phyloP scores from a whole-genome alignment of 2,113 vertebrate genomes.

The Ivindomyrus marchei region DNA sequence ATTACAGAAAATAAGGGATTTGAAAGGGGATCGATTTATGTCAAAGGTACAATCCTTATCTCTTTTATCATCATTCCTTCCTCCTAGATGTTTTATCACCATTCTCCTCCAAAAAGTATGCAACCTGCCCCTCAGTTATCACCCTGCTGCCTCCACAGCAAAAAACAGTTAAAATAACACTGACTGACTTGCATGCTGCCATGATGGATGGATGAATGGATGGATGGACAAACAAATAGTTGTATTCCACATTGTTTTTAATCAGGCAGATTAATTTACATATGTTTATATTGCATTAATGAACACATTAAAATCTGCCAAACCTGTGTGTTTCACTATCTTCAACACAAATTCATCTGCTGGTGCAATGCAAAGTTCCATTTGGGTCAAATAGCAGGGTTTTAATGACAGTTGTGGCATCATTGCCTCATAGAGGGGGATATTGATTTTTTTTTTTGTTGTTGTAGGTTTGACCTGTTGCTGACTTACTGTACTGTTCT shows the following conservation, averaged over 20 bases:
- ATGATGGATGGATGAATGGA: neutral
- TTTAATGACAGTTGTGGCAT: neutral
- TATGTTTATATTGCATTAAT: neutral
- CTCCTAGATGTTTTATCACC: neutral
- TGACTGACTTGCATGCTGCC: neutral
- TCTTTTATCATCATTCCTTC: neutral
- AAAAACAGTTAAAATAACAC: neutral
- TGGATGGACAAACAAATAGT: neutral
- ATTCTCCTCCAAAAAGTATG: neutral
- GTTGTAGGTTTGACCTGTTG: neutral
- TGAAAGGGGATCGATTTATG: neutral
- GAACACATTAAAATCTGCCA: neutral
- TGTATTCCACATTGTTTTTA: neutral
- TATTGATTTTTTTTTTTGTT: neutral
- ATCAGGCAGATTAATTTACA: neutral
- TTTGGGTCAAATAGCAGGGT: neutral
- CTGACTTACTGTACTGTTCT: neutral
- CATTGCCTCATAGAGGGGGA: neutral
- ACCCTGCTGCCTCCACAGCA: neutral
- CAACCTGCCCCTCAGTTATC: neutral
- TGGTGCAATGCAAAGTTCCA: neutral
- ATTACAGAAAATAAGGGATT: conserved; percentile 6
- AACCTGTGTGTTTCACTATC: neutral
- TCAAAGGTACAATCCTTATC: neutral
- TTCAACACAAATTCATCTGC: neutral